Base-by-base conservation (phyloP, 37 sponge, comb jelly and placozoan genomes). In the Spongilla lacustris region DNA sequence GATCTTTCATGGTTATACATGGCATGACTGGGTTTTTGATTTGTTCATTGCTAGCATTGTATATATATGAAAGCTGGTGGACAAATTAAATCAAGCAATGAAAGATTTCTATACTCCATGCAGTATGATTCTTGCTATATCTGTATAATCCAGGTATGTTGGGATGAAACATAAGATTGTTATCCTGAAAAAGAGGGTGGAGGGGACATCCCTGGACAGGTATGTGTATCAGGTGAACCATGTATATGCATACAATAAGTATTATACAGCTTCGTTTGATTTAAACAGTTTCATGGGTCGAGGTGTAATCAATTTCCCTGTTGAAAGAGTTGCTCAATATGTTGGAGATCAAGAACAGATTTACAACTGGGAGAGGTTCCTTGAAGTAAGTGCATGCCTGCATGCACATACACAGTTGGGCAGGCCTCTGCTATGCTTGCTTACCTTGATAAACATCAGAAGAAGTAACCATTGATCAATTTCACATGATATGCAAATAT, bases 251-350 rank as follows among this genome's bases (percentile, higher is more conserved):
- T 58, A 41, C 41, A 9, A 41, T 9, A 41, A 41, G 41, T 41
- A 41, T 9, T 69, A 38, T 46, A 14, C n/a, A n/a, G 6, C 41
- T 41, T 41, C 41, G 3, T 41, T 9, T 41, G 41, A 9, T 41
- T 41, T n/a, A n/a, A n/a, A n/a, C 67, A 89, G 90, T 36, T 89
- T 89, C 71, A 73, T 84, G 79, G 90, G 90, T 49, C 71, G 90
- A 22, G 75, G 81, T 33, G 90, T 84, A 5, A 73, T 89, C 22
- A 76, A 89, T 27, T 68, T 71, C 28, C 89, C 89, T n/a, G 35
- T 89, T 68, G 50, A 58, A 4, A 68, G 49, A n/a, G 85, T 89
- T 21, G 90, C 78, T 26, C 58, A 58, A 17, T 68, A 80, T 26
- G 11, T 37, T 25, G 67, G 75, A n/a, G 71, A 79, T 49, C 37